Evolutionary conservation across 2,113 vertebrate species (phyloP).

Genomic region (Aleadryas rufinucha): DNA sequence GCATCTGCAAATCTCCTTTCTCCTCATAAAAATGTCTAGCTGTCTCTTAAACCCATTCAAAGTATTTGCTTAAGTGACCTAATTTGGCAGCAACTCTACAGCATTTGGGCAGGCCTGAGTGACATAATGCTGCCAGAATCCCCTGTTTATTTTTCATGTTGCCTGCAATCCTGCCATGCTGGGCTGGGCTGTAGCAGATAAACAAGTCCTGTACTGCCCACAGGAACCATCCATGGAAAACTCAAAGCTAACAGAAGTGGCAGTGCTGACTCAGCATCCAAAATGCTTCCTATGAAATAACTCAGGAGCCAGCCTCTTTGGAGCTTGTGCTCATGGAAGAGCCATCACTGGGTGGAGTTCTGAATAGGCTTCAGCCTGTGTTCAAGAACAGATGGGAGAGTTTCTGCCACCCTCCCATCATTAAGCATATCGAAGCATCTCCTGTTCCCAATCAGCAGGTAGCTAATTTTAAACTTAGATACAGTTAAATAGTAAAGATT

Average conservation of each 20-base stretch:
- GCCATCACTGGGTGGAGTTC: background rate
- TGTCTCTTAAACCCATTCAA: constrained; percentile 59
- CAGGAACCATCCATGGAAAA: background rate
- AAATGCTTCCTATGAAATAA: background rate
- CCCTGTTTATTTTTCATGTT: constrained; percentile 53
- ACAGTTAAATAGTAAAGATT: background rate
- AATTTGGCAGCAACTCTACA: constrained; percentile 11
- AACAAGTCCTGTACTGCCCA: background rate
- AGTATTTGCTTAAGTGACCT: constrained; percentile 54
- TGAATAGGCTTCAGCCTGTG: background rate
- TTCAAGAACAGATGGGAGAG: background rate
- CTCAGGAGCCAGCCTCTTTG: background rate
- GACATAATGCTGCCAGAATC: constrained; percentile 49
- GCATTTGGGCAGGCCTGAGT: background rate
- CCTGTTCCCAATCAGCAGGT: background rate
- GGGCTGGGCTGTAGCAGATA: background rate
- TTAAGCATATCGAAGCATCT: background rate
- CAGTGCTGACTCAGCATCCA: background rate
- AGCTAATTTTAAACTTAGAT: background rate
- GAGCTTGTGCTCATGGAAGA: background rate
- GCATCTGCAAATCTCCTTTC: constrained; percentile 57
- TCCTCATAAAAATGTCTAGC: constrained; percentile 61
- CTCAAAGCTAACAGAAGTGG: background rate
- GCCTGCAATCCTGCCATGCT: background rate
- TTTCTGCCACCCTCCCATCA: background rate